Percentiles rank a stretch among this genome's conserved stretches.
phyloP scores from a whole-genome alignment of 2,888 invertebrate genomes.

The Stenotaenia linearis region DNA sequence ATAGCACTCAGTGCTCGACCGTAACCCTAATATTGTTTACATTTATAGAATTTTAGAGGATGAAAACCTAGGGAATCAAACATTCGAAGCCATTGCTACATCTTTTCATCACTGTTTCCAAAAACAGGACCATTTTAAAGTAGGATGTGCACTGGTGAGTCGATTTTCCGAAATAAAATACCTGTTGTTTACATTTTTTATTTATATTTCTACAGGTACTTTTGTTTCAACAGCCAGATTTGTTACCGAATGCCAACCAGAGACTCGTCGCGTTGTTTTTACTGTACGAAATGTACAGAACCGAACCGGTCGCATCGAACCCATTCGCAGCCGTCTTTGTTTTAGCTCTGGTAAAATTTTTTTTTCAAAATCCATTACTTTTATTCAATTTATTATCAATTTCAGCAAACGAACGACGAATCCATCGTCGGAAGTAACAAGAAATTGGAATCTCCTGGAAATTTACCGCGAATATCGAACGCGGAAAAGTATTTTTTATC shows the following conservation, averaged over 20 bases:
- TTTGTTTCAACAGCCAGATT: slow-evolving; percentile 62
- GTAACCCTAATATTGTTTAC: slow-evolving; percentile 30
- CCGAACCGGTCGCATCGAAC: slow-evolving; percentile 60
- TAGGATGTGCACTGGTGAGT: slow-evolving; percentile 56
- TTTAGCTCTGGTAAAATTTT: slow-evolving; percentile 56
- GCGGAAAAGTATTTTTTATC: slow-evolving; percentile 67
- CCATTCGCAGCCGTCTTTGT: slow-evolving; percentile 68
- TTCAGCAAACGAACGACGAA: slow-evolving; percentile 52
- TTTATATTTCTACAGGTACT: slow-evolving; percentile 46
- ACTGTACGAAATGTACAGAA: slow-evolving; percentile 64
- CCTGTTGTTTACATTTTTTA: not conserved
- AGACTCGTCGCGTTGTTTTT: slow-evolving; percentile 63
- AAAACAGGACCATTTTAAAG: slow-evolving; percentile 71
- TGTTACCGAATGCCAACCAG: slow-evolving; percentile 62
- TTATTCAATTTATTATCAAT: too few species aligned
- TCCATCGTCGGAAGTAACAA: slow-evolving; percentile 48
- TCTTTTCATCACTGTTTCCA: slow-evolving; percentile 73
- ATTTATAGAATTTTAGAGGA: slow-evolving; percentile 61
- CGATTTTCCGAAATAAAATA: not conserved
- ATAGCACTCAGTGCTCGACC: not conserved
- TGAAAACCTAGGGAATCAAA: slow-evolving; percentile 65
- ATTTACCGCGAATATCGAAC: slow-evolving; percentile 55
- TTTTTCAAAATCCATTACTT: too few species aligned
- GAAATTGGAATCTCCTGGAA: slow-evolving; percentile 52
- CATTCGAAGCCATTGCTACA: slow-evolving; percentile 67